Base-by-base conservation (phyloP, 2,888 invertebrate species). In the Drosophila aldrichi region DNA sequence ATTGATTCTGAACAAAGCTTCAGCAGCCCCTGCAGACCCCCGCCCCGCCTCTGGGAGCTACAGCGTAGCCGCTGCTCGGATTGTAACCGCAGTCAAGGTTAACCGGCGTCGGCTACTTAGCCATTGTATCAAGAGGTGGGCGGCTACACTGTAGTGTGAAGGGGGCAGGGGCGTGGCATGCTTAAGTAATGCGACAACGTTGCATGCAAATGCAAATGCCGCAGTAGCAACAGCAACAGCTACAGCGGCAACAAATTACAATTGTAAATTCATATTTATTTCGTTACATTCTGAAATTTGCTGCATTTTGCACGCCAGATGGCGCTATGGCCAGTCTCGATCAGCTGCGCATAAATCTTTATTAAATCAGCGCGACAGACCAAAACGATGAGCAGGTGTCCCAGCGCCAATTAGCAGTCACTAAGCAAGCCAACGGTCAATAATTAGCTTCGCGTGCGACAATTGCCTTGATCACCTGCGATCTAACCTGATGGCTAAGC, bases 11-110 rank as follows among this genome's bases (percentile, higher is more conserved):
- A 22, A 34, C 40, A 57, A 43, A 48, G 29, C 29, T n/a, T 7
- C 8, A 43, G 20, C 40, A n/a, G 22, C 29, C 18, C 55, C 41
- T 2, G 22, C 48, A 1, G n/a, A 6, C 2, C 34, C 18, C 12
- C 16, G 1, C 1, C 16, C 3, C 12, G n/a, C 54, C 25, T 5
- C 18, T n/a, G 3, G 18, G 18, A 18, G 12, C n/a, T 40, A 34
- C 2, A 14, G 16, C 20, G 14, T 40, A 20, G 22, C 43, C 32
- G 10, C 22, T 59, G 57, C 16, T 55, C 59, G 64, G 36, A 68
- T 67, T 81, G 79, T 78, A 83, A 76, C 79, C 84, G 85, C 85
- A 76, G 70, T 69, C 85, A 87, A 84, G 88, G 82, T 74, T 74
- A 74, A 79, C 84, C 66, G 77, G 73, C 76, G 72, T 44, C 76